Evolutionary conservation across 2,797 vertebrate genomes (phyloP).

Genomic region (Peromyscus eremicus): DNA sequence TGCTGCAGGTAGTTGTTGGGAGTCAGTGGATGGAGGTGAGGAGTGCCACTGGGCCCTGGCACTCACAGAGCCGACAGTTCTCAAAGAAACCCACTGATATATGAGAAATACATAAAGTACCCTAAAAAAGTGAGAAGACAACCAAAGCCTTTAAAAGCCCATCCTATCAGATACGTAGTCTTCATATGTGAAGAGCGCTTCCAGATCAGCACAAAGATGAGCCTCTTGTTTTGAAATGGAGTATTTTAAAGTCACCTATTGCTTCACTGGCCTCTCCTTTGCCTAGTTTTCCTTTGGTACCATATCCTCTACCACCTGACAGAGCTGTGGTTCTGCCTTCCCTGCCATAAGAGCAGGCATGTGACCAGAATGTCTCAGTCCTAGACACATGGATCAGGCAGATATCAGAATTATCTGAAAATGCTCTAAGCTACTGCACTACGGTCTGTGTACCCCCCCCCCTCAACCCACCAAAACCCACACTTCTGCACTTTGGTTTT

Average conservation of each 20-base stretch:
- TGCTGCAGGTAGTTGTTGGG: not conserved
- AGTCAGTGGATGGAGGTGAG: not conserved
- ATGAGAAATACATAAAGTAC: not conserved
- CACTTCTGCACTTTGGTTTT: no score
- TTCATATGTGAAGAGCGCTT: not conserved
- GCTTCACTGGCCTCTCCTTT: not conserved
- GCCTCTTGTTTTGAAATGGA: not conserved
- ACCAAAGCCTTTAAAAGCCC: not conserved
- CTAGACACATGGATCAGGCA: not conserved
- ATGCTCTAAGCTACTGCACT: not conserved
- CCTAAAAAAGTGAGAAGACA: conserved; percentile 12
- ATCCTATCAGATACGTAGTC: not conserved
- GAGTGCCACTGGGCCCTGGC: not conserved
- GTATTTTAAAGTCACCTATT: not conserved
- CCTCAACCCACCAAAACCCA: not conserved
- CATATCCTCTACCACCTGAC: not conserved
- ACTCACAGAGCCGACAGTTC: not conserved
- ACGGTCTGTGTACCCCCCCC: accelerated
- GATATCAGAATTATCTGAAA: not conserved
- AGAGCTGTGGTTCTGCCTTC: not conserved
- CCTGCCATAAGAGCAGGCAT: not conserved
- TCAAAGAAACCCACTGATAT: not conserved
- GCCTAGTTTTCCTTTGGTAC: not conserved
- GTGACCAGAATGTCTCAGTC: not conserved
- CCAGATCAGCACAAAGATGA: conserved; percentile 1